phyloP scores from a whole-genome alignment of 2,113 vertebrate genomes.

The Albula goreensis region DNA sequence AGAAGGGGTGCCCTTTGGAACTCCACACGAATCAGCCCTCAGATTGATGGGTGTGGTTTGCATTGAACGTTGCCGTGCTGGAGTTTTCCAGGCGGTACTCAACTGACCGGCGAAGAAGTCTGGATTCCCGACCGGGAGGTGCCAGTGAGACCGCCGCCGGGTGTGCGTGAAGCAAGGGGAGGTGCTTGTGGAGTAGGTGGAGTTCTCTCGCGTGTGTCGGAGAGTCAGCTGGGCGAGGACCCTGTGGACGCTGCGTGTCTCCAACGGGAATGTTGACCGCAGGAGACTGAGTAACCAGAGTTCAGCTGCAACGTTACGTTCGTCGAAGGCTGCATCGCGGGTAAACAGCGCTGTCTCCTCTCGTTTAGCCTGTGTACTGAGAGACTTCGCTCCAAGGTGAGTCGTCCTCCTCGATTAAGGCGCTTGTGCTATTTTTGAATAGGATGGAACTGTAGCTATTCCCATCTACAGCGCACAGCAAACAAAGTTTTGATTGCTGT shows the following conservation, averaged over 20 bases:
- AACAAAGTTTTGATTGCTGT: not conserved
- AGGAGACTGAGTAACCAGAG: constrained; percentile 47
- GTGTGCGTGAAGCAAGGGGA: constrained; percentile 37
- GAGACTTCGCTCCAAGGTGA: constrained; percentile 23
- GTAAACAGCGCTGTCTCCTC: not conserved
- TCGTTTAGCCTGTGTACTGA: constrained; percentile 11
- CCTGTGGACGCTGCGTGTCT: constrained; percentile 50
- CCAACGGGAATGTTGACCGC: constrained; percentile 57
- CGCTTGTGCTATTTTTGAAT: constrained; percentile 5
- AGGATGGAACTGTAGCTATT: not conserved
- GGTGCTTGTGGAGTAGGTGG: constrained; percentile 54
- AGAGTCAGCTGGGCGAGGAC: constrained; percentile 57
- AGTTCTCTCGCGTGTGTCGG: constrained; percentile 39
- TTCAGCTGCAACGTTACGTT: constrained; percentile 22
- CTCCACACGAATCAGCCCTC: not conserved
- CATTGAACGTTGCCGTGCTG: not conserved
- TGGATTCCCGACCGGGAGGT: constrained; percentile 24
- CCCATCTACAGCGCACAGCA: not conserved
- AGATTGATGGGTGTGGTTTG: not conserved
- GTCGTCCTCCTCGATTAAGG: constrained; percentile 4
- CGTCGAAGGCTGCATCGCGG: constrained; percentile 23
- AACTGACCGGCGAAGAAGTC: constrained; percentile 17
- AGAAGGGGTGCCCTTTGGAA: not conserved
- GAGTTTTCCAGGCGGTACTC: not conserved
- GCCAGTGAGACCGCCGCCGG: constrained; percentile 28